Percentiles rank a stretch among this genome's conserved stretches.
phyloP scores from a whole-genome alignment of 2,113 vertebrate species.

The Heterochromis multidens region DNA sequence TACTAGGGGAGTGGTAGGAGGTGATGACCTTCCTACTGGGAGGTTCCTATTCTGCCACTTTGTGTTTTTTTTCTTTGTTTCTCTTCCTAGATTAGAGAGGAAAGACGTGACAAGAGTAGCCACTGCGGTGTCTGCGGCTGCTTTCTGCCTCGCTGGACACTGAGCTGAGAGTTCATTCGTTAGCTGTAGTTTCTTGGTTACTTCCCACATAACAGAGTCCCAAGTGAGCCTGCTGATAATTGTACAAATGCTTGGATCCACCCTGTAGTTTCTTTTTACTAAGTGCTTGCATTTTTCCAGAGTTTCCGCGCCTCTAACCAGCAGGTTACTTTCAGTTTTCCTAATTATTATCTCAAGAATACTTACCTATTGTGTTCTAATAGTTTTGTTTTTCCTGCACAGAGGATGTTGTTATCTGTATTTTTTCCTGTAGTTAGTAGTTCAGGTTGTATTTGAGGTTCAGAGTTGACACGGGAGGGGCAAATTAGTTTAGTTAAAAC shows the following conservation, averaged over 20 bases:
- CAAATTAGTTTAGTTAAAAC: neutral
- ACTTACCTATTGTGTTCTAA: neutral
- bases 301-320: neutral
- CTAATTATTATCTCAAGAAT: neutral
- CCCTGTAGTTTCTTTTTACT: neutral
- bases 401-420: conserved; percentile 19
- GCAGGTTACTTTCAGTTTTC: neutral
- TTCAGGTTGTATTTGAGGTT: neutral
- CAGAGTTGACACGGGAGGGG: neutral
- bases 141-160: neutral
- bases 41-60: conserved; percentile 48
- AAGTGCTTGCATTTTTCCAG: neutral
- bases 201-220: neutral
- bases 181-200: neutral
- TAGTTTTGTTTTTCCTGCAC: neutral
- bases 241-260: neutral
- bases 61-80: conserved; percentile 4
- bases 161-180: neutral
- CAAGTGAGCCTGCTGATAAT: neutral
- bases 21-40: conserved; percentile 51
- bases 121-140: neutral
- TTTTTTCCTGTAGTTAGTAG: conserved; percentile 16
- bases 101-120: conserved; percentile 10
- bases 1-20: neutral
- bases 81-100: conserved; percentile 36